Conservation (phyloP, 2,113 vertebrate genomes). For the Megaceryle maxima region DNA sequence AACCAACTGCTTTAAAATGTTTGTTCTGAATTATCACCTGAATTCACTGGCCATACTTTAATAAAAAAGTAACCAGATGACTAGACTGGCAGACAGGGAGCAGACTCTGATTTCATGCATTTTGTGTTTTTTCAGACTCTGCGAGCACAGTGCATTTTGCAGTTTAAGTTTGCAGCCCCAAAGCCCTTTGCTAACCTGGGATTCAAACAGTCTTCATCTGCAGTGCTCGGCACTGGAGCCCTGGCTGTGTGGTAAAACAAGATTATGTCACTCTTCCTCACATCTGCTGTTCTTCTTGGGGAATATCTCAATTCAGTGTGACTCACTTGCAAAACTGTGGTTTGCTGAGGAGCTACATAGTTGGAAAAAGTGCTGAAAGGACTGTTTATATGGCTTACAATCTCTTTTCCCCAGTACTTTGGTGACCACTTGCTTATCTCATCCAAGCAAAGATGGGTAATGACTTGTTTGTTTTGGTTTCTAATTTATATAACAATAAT, state of each 20-base stretch:
- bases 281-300: constrained; percentile 4
- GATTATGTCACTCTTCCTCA: background rate
- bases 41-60: background rate
- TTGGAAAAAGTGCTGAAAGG: background rate
- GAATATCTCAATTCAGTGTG: background rate
- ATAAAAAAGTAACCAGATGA: background rate
- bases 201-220: background rate
- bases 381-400: background rate
- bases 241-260: background rate
- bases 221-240: background rate
- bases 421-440: background rate
- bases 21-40: background rate
- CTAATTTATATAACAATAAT: background rate
- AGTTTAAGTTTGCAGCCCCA: background rate
- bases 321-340: background rate
- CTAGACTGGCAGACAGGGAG: background rate
- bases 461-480: background rate
- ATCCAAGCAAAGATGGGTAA: background rate
- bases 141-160: background rate
- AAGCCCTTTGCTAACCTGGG: background rate
- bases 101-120: background rate
- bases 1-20: background rate
- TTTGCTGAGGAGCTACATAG: background rate
- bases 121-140: background rate
- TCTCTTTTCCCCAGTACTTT: background rate